Conservation (phyloP, 2,888 invertebrate genomes). For the Drosophila anceps region DNA sequence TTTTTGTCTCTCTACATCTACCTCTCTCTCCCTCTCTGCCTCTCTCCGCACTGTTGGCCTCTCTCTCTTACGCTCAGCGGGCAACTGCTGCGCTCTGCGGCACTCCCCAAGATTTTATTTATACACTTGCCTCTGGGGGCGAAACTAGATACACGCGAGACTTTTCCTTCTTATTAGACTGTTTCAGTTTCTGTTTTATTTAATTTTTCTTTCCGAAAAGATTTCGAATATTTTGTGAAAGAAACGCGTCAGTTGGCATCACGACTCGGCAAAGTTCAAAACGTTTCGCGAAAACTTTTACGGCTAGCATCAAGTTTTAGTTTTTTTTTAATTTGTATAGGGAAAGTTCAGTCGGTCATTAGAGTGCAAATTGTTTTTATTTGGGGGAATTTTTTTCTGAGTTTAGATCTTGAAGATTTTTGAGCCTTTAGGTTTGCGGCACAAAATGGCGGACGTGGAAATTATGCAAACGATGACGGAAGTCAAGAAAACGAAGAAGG, state of each 20-base stretch:
- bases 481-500: constrained; percentile 94
- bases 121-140: constrained; percentile 77
- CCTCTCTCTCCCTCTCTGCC: background rate
- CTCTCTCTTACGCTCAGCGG: constrained; percentile 40
- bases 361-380: constrained; percentile 61
- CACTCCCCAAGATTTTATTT: constrained; percentile 72
- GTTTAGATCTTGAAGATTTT: constrained; percentile 1
- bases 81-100: constrained; percentile 29
- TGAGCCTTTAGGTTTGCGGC: background rate
- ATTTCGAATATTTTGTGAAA: constrained; percentile 72
- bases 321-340: background rate
- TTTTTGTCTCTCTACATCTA: constrained; percentile 1
- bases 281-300: constrained; percentile 63
- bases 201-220: constrained; percentile 37
- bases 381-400: constrained; percentile 5
- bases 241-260: constrained; percentile 82
- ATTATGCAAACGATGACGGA: constrained; percentile 94
- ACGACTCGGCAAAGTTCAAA: constrained; percentile 84
- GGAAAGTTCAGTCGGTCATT: constrained; percentile 84
- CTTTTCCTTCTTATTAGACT: constrained; percentile 17
- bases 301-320: constrained; percentile 37
- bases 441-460: constrained; percentile 95
- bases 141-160: constrained; percentile 75
- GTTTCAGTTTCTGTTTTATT: constrained; percentile 7
- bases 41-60: background rate